These are phyloP conservation scores for Orthosia gothica DNA, from an alignment of 2,888 invertebrate species.

Conservation along the genomic window DNA sequence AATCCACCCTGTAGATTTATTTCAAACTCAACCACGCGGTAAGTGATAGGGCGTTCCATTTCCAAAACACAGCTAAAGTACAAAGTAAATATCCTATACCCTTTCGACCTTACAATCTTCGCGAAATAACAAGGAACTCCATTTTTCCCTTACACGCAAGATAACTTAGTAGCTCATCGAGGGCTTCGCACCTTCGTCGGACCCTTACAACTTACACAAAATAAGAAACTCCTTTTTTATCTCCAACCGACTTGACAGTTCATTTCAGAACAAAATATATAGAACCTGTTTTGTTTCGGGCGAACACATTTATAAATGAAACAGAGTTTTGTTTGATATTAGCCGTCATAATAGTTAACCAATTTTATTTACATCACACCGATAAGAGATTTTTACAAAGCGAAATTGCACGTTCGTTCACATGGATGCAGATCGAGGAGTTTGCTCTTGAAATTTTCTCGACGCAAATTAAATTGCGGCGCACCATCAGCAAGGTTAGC, in stretches of 20 bases:
- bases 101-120: conserved; percentile 50
- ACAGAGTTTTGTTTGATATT: background rate
- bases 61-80: conserved; percentile 40
- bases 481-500: too few species aligned
- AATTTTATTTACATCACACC: too few species aligned
- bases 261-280: conserved; percentile 40
- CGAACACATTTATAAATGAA: background rate
- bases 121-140: conserved; percentile 51
- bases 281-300: conserved; percentile 8
- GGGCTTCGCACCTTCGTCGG: conserved; percentile 42
- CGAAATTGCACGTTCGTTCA: too few species aligned
- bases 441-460: too few species aligned
- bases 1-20: conserved; percentile 21
- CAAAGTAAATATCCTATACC: conserved; percentile 45
- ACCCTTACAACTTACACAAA: conserved; percentile 56
- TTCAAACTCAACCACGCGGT: conserved; percentile 11
- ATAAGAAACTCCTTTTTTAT: conserved; percentile 50
- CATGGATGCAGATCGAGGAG: too few species aligned
- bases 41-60: conserved; percentile 34
- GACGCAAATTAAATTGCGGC: too few species aligned
- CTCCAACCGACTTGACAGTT: conserved; percentile 49
- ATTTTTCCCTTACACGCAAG: conserved; percentile 42
- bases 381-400: too few species aligned
- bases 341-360: background rate
- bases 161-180: conserved; percentile 51